A percentile compares a stretch with the other conserved stretches of the same genome.
Evolutionary conservation across 2,113 vertebrate genomes (phyloP).

Genomic region (Asarcornis scutulata): DNA sequence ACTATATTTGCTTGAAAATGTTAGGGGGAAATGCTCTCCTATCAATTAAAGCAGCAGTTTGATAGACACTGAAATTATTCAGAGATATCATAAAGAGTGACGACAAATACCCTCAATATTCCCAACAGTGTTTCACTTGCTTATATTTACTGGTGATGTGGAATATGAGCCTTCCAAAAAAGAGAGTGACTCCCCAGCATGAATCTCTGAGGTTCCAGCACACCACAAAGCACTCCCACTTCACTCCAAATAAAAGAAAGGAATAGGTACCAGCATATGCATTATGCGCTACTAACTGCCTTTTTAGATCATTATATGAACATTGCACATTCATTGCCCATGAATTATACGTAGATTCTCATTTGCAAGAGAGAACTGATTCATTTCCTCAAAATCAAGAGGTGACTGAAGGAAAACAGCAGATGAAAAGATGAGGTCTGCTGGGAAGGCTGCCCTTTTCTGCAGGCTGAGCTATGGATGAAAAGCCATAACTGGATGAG

Average conservation of each 20-base stretch:
- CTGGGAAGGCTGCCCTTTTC: accelerated
- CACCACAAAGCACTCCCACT: neutral
- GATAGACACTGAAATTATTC: conserved; percentile 36
- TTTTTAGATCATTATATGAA: conserved; percentile 17
- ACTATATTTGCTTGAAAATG: conserved; percentile 29
- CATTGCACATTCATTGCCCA: conserved; percentile 7
- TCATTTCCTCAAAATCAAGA: neutral
- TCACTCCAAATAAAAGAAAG: conserved; percentile 12
- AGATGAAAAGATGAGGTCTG: neutral
- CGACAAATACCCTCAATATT: neutral
- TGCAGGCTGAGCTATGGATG: neutral
- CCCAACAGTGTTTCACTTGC: neutral
- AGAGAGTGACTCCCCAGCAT: neutral
- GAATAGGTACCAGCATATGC: neutral
- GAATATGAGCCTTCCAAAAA: neutral
- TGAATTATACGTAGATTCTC: neutral
- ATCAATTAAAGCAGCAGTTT: conserved; percentile 46
- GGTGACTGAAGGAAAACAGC: neutral
- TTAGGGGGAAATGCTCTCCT: conserved; percentile 3
- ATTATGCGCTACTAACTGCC: conserved; percentile 34
- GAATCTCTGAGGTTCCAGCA: neutral
- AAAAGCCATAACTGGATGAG: accelerated
- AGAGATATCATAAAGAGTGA: neutral
- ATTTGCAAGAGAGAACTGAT: neutral
- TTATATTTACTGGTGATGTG: neutral